A percentile compares a stretch with the other conserved stretches of the same genome.
Evolutionary conservation across 2,113 vertebrate genomes (phyloP).

Genomic region (Circaetus gallicus): DNA sequence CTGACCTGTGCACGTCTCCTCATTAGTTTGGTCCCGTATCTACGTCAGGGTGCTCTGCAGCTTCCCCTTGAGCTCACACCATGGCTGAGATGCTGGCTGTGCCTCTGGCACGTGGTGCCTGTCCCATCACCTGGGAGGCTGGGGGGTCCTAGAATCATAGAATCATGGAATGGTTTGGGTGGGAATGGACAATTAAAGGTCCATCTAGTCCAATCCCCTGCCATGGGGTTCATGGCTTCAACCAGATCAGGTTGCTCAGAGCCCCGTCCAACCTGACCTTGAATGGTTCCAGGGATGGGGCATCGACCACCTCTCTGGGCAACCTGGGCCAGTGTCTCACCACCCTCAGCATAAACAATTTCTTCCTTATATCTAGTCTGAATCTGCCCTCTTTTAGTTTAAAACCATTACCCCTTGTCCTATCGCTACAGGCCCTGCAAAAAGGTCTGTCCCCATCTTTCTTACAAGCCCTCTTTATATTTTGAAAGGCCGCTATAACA

Average conservation of each 20-base stretch:
- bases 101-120: background rate
- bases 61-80: background rate
- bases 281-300: background rate
- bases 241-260: background rate
- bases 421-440: background rate
- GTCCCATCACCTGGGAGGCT: background rate
- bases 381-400: background rate
- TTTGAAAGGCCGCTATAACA: fast-evolving
- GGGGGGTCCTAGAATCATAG: too few relatives aligned
- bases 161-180: too few relatives aligned
- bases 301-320: background rate
- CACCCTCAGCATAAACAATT: fast-evolving
- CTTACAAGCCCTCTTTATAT: too few relatives aligned
- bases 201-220: background rate
- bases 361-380: background rate
- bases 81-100: background rate
- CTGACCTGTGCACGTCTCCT: too few relatives aligned
- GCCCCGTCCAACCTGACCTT: background rate
- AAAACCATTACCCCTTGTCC: background rate
- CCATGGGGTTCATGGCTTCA: background rate
- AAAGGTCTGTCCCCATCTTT: background rate
- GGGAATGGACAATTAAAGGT: fast-evolving
- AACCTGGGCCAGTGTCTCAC: background rate
- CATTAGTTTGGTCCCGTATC: background rate
- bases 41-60: background rate